Conservation (phyloP, 2,113 vertebrate species). For the Hyperoodon ampullatus region DNA sequence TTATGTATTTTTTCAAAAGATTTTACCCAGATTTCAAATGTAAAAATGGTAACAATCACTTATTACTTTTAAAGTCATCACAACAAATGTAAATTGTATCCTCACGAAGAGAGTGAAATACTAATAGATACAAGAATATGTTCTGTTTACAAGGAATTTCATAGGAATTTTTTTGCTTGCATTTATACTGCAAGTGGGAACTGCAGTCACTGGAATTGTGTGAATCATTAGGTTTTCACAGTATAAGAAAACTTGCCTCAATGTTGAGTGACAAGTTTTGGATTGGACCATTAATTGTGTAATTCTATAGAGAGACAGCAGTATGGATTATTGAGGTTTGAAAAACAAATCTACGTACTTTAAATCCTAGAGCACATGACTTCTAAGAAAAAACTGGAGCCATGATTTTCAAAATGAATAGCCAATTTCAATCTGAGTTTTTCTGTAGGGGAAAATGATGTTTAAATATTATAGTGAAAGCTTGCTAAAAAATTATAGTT, state of each 20-base stretch:
- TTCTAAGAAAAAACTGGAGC: neutral
- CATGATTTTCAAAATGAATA: conserved; percentile 19
- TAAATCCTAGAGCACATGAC: neutral
- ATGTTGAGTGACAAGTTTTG: neutral
- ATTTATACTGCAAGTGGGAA: neutral
- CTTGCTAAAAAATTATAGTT: neutral
- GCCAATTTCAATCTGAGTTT: neutral
- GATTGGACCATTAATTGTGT: neutral
- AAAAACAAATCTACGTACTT: neutral
- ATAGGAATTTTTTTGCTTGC: neutral
- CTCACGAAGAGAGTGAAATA: neutral
- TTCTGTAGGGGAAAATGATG: neutral
- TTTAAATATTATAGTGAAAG: conserved; percentile 25
- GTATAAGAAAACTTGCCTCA: neutral
- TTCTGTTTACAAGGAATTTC: neutral
- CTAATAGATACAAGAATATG: neutral
- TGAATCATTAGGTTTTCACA: conserved; percentile 29
- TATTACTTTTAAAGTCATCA: neutral
- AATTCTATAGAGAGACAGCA: neutral
- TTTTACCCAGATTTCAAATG: neutral
- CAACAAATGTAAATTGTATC: neutral
- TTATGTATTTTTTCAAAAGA: neutral
- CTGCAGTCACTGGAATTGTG: neutral
- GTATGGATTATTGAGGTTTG: neutral
- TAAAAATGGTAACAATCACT: neutral